These are phyloP conservation scores for Hipparchia semele DNA, from an alignment of 2,888 invertebrate genomes.

Conservation along the genomic window DNA sequence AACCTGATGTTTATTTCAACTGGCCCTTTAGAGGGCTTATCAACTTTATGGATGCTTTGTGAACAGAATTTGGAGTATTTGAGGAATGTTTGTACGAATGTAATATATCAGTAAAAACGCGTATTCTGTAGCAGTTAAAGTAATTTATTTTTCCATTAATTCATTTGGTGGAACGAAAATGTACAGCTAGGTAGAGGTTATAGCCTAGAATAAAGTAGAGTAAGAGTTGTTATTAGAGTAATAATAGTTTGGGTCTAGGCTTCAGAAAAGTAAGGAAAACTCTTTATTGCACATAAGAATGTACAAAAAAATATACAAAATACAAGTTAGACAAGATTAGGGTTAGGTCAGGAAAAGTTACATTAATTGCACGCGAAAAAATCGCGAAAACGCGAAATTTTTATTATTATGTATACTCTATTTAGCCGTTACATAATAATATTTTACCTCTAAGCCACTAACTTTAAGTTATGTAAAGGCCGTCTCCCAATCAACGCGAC, in stretches of 20 bases:
- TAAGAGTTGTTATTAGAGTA: no score
- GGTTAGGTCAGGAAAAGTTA: not conserved
- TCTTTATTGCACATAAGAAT: not conserved
- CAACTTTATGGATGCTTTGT: constrained; percentile 12
- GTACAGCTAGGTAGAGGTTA: not conserved
- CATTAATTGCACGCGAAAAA: no score
- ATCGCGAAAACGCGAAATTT: no score
- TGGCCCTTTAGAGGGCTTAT: constrained; percentile 14
- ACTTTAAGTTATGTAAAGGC: no score
- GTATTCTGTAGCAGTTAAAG: not conserved
- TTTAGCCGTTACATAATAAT: no score
- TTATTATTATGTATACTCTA: no score
- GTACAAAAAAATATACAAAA: not conserved
- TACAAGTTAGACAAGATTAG: not conserved
- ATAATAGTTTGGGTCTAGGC: no score
- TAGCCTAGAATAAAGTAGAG: no score
- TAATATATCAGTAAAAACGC: not conserved
- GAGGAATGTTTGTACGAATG: constrained; percentile 12
- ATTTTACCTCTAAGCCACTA: no score
- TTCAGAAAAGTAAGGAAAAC: not conserved
- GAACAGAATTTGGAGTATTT: constrained; percentile 8
- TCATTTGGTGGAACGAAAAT: not conserved
- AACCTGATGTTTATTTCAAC: constrained; percentile 30
- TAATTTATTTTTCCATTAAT: not conserved
- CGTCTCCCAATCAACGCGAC: no score